Conservation (phyloP, 2,888 invertebrate species). For the Caenorhabditis doughertyi region DNA sequence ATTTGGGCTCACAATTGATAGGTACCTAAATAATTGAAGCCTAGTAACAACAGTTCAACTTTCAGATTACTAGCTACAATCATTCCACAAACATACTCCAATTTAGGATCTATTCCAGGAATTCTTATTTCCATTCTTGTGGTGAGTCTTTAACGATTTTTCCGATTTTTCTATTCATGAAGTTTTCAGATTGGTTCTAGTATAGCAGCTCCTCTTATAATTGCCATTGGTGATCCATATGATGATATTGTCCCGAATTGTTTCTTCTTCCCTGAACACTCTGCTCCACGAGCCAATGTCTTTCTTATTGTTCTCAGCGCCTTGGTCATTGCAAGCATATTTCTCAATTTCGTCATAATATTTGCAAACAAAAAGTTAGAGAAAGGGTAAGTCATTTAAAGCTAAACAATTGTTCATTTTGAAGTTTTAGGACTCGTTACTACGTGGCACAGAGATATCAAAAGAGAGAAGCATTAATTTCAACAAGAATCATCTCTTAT, state of each 20-base stretch:
- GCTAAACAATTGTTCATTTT: background rate
- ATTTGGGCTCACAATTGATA: slow-evolving; percentile 48
- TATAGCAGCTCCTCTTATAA: slow-evolving; percentile 49
- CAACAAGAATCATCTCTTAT: slow-evolving; percentile 50
- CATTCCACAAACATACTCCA: slow-evolving; percentile 51
- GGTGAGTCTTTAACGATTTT: slow-evolving; percentile 9
- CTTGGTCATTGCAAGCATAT: slow-evolving; percentile 43
- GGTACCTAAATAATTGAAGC: slow-evolving; percentile 2
- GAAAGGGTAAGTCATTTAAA: slow-evolving; percentile 13
- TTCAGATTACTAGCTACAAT: slow-evolving; percentile 34
- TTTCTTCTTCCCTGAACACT: slow-evolving; percentile 58
- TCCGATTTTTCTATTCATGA: background rate
- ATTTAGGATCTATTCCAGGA: slow-evolving; percentile 35
- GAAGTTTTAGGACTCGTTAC: slow-evolving; percentile 34
- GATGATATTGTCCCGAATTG: slow-evolving; percentile 61
- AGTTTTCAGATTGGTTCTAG: slow-evolving; percentile 25
- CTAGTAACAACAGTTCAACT: background rate
- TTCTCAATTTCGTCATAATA: slow-evolving; percentile 57
- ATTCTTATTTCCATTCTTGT: slow-evolving; percentile 43
- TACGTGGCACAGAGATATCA: slow-evolving; percentile 55
- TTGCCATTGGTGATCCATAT: slow-evolving; percentile 53
- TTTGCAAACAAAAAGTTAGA: slow-evolving; percentile 57
- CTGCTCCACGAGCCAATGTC: slow-evolving; percentile 46
- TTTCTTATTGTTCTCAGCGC: slow-evolving; percentile 42
- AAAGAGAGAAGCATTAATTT: slow-evolving; percentile 57